Evolutionary conservation across 2,888 invertebrate genomes (phyloP), one percentile per base, ranked within the genome.

Genomic region (Drosophila villosipedis): DNA sequence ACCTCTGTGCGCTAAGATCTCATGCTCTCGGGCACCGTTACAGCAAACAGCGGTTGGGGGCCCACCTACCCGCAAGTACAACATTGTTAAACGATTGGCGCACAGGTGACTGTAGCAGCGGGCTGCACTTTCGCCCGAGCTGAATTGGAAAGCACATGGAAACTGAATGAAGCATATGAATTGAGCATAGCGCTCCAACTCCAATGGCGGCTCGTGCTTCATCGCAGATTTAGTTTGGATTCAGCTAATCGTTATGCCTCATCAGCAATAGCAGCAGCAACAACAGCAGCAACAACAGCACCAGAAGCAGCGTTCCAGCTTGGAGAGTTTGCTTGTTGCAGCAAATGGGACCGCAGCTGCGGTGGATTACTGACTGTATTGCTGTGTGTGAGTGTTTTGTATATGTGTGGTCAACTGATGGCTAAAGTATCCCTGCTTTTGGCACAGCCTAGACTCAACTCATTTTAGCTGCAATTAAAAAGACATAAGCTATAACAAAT

Each of bases 1-100:
- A 90, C 85, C 90, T 86, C 76, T 85, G 76, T 41, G 59, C 65
- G 54, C 39, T 57, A 57, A 73, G 81, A 90, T 85, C 85, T 86
- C 85, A 90, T 80, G 86, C 68, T 68, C 77, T 68, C 73, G 66
- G 68, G 59, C 68, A 62, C 78, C 62, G 68, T 53, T 65, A 43
- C 63, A 68, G 35, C 54, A 55, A 57, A n/a, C 28, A 58, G 31
- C 58, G 19, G 31, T 58, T 57, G 57, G 37, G 59, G 63, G 79
- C 75, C 84, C 81, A 82, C 81, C 81, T 81, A 81, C 78, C 80
- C 57, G 69, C 35, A 35, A 37, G 22, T 25, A 35, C 25, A 58
- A 35, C 72, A 81, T 76, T 76, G 83, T 72, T 83, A 63, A 70
- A 41, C 63, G 78, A 76, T 76, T 62, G 50, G 41, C 69, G 49